Conservation (phyloP, 2,888 invertebrate genomes). For the Lithodes maja region DNA sequence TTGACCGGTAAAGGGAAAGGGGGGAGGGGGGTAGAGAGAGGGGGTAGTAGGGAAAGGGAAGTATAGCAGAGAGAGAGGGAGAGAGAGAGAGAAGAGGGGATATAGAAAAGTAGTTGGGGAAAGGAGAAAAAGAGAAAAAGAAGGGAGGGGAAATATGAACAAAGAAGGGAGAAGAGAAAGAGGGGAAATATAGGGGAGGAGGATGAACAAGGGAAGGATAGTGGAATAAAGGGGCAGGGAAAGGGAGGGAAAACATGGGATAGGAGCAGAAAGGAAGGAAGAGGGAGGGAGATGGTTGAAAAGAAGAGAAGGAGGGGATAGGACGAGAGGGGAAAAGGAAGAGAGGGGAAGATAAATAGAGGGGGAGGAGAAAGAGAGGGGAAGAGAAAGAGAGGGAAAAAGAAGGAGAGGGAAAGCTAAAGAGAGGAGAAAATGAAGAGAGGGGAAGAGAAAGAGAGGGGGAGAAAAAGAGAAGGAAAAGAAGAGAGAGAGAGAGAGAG, state of each 20-base stretch:
- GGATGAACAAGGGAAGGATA: background rate
- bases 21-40: background rate
- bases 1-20: constrained; percentile 17
- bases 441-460: background rate
- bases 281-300: background rate
- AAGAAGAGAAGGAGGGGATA: background rate
- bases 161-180: background rate
- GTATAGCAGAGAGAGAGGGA: background rate
- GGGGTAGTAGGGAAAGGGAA: background rate
- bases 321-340: background rate
- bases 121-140: background rate
- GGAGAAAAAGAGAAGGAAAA: background rate
- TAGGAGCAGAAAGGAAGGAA: background rate
- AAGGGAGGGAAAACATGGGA: background rate
- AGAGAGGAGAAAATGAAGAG: background rate
- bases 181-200: too few relatives aligned
- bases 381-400: background rate
- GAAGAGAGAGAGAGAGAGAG: background rate
- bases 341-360: background rate
- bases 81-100: background rate
- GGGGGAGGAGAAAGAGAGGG: background rate
- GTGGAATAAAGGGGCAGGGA: background rate
- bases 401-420: background rate
- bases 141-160: background rate
- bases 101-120: too few relatives aligned